Evolutionary conservation across 2,797 vertebrate species (phyloP), one percentile per base, ranked within the genome.

Genomic region (Peromyscus attwateri): DNA sequence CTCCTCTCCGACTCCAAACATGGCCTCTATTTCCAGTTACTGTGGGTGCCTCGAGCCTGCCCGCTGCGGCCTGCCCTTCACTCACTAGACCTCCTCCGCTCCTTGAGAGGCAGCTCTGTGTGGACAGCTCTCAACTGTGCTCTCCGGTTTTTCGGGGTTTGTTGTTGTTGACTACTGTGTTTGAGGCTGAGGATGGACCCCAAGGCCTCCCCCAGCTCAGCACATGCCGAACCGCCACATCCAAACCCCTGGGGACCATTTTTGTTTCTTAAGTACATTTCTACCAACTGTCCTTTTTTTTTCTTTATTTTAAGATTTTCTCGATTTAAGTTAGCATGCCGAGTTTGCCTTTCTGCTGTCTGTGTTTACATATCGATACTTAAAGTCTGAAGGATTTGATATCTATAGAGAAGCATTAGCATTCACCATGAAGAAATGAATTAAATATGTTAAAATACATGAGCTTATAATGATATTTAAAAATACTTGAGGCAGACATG

Each of bases 391-490:
- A 94, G 37, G 88, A 29, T 81, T 62, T 62, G 62, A 27, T 92
- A 43, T 71, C 55, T 83, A 16, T 37, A 52, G 62, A 75, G 10
- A 66, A 87, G 66, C 57, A 84, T 43, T 76, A 96, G 52, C 27
- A 87, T 89, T 76, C 37, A 77, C 16, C 27, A 29, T 10, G 37
- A 84, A 93, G 55, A 95, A 96, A 34, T 75, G 25, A 64, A 91
- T 91, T 87, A 83, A 83, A 52, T 57, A 70, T 52, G 68, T 64
- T 77, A 79, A 92, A 91, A 64, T 76, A 91, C 3, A 31, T 17
- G 34, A 52, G 37, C 73, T 93, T 84, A 76, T 89, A 92, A 87
- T 76, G 25, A 92, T 71, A 55, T 71, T 87, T 91, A 57, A 90
- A 95, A 95, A 88, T 85, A 89, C 2, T 37, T 13, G 43, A 89